These are phyloP conservation scores for Spinibarbus caldwelli DNA, from an alignment of 2,797 vertebrate genomes.

Conservation along the genomic window DNA sequence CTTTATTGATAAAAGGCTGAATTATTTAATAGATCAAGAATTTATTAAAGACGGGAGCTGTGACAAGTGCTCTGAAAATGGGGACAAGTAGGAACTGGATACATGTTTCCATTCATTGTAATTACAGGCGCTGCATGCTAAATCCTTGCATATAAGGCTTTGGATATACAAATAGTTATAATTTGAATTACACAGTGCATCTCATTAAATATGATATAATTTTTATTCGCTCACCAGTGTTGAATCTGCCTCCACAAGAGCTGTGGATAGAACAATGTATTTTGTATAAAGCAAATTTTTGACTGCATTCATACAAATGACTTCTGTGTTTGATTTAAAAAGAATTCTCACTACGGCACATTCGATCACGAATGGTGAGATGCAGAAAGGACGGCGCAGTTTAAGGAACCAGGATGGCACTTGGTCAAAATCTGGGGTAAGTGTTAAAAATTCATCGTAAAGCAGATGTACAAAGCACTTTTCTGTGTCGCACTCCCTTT, in stretches of 20 bases:
- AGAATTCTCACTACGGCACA: not conserved
- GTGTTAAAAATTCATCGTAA: constrained; percentile 65
- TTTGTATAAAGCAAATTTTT: constrained; percentile 6
- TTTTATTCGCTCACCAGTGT: constrained; percentile 35
- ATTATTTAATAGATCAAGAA: constrained; percentile 64
- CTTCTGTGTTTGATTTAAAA: constrained; percentile 30
- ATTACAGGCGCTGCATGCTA: constrained; percentile 39
- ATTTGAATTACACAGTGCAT: constrained; percentile 37
- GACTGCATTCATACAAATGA: not conserved
- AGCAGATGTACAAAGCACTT: constrained; percentile 50
- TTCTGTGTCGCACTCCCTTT: constrained; percentile 15
- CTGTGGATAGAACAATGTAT: constrained; percentile 11
- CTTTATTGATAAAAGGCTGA: constrained; percentile 70
- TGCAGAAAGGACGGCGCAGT: not conserved
- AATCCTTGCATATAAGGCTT: constrained; percentile 30
- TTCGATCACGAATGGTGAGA: not conserved
- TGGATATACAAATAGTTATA: constrained; percentile 48
- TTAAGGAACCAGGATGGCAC: constrained; percentile 28
- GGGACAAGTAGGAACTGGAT: constrained; percentile 51
- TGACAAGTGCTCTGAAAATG: constrained; percentile 60
- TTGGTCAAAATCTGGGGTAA: constrained; percentile 51
- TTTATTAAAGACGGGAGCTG: constrained; percentile 58
- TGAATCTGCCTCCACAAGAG: not conserved
- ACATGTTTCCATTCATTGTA: constrained; percentile 57
- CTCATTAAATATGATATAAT: constrained; percentile 46